Evolutionary conservation across 2,888 invertebrate genomes (phyloP).

Genomic region (Nomada ruficornis): DNA sequence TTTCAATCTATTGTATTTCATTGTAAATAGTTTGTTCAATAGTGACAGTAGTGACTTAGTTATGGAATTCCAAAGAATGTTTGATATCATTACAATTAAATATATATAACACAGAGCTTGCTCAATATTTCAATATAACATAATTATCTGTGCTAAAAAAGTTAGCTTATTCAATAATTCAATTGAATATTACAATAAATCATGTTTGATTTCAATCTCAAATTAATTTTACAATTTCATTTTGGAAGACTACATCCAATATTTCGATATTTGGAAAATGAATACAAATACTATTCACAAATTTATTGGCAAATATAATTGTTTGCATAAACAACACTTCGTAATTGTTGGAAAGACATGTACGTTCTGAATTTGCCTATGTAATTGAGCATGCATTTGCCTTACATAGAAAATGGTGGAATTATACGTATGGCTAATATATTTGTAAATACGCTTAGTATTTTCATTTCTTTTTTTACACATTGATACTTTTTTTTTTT

Average conservation of each 20-base stretch:
- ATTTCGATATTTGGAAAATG: conserved; percentile 18
- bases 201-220: neutral
- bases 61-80: conserved; percentile 7
- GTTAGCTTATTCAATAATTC: conserved; percentile 6
- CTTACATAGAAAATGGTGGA: conserved; percentile 42
- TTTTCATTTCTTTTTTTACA: conserved; percentile 33
- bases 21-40: conserved; percentile 1
- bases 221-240: conserved; percentile 10
- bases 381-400: conserved; percentile 24
- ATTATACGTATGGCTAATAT: conserved; percentile 23
- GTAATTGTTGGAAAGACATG: conserved; percentile 39
- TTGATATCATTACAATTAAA: conserved; percentile 31
- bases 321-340: conserved; percentile 16
- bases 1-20: conserved; percentile 6
- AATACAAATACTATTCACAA: conserved; percentile 30
- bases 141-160: conserved; percentile 29
- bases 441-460: conserved; percentile 44
- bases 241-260: conserved; percentile 45
- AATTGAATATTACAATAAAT: conserved; percentile 20
- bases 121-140: conserved; percentile 34
- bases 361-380: conserved; percentile 23
- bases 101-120: conserved; percentile 21
- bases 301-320: conserved; percentile 9
- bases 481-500: conserved; percentile 30
- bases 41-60: conserved; percentile 19